Evolutionary conservation across 2,888 invertebrate species (phyloP).

Genomic region (Sinodicranocentrus sp.): DNA sequence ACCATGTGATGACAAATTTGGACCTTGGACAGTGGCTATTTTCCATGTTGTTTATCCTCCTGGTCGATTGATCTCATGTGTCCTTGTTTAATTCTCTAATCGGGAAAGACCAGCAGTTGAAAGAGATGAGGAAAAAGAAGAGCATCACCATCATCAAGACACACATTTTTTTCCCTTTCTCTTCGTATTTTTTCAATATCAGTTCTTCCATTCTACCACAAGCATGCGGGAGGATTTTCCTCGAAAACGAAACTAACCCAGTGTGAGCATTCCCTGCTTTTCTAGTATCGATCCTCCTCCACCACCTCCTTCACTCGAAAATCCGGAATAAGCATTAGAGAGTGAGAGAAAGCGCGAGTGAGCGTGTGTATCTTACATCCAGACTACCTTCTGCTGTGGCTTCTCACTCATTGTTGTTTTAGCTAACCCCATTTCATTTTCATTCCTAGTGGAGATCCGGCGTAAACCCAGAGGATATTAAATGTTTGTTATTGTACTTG

Average conservation of each 20-base stretch:
- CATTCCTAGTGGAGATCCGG: constrained; percentile 16
- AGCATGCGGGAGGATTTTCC: too few species aligned
- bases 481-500: constrained; percentile 50
- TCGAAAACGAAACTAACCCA: too few species aligned
- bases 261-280: background rate
- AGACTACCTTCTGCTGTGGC: background rate
- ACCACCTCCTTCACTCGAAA: background rate
- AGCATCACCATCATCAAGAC: too few species aligned
- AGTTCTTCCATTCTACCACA: too few species aligned
- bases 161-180: too few species aligned
- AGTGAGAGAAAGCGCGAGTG: too few species aligned
- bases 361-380: too few species aligned
- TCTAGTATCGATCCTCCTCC: constrained; percentile 7
- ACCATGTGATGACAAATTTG: background rate
- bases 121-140: too few species aligned
- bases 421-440: constrained; percentile 50
- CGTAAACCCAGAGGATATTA: constrained; percentile 39
- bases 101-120: too few species aligned
- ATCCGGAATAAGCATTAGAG: too few species aligned
- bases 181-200: too few species aligned
- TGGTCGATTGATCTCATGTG: constrained; percentile 39
- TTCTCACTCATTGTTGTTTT: constrained; percentile 40
- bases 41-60: constrained; percentile 27
- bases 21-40: constrained; percentile 24
- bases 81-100: constrained; percentile 24